Base-by-base conservation (phyloP, 2,888 invertebrate species). In the Molanna angustata region DNA sequence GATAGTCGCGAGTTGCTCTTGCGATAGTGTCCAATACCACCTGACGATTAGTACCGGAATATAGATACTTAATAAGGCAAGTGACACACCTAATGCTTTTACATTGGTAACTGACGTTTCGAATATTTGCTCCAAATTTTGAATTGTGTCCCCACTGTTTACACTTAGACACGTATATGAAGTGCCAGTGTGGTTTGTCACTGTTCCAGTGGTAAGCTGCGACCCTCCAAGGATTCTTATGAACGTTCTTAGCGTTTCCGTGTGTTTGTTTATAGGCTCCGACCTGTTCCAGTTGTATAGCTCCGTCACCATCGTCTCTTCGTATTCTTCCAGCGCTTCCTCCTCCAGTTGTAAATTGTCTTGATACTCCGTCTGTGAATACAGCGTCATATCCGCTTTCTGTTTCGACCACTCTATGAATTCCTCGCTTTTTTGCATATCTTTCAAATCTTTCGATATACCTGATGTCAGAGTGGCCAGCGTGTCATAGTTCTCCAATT, bases 1-100 rank as follows among this genome's bases (percentile, higher is more conserved):
- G 17, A 47, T 33, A 13, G 13, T 47, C 33, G 11, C 41, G 3
- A 43, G 47, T 47, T 21, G 14, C 32, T 41, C 37, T 4, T 32
- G 6, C 9, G 43, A 47, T 14, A 52, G 46, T 32, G 43, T 44
- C 54, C 45, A 31, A 42, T 54, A 50, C 32, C 22, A 50, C 50
- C 42, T 46, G 49, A 45, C 41, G 45, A 43, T 42, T 31, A 49
- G 49, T 18, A 21, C 46, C 42, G 44, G 49, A 49, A 54, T 50
- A 44, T 41, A 50, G 4, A 44, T 47, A 52, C 43, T 47, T 3
- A 11, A 16, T 32, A 27, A 52, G 16, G 39, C 52, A 52, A 47
- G 52, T 7, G 31, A 45, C n/a, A 37, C 52, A 46, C 16, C 17
- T 27, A 52, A 46, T 40, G 14, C 39, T 22, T 33, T 45, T 9